Conservation (phyloP, 1,140 invertebrate species). For the Sesamia nonagrioides region DNA sequence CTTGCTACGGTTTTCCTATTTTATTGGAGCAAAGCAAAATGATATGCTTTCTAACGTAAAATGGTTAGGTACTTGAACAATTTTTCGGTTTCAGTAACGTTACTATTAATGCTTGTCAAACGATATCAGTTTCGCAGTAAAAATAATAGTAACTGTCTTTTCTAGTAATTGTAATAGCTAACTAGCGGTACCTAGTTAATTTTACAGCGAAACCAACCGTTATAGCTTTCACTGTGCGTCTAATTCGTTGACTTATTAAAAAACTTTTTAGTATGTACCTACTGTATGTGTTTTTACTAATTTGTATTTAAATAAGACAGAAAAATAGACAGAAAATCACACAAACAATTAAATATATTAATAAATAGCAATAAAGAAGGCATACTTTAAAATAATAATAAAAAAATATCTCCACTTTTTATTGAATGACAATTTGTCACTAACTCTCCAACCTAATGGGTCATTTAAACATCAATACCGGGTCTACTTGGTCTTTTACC, state of each 20-base stretch:
- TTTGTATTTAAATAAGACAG: too few relatives aligned
- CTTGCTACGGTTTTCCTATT: slow-evolving; percentile 48
- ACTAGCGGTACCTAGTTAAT: not conserved
- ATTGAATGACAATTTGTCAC: too few relatives aligned
- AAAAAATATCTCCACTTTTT: too few relatives aligned
- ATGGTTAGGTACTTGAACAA: slow-evolving; percentile 28
- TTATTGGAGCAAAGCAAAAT: slow-evolving; percentile 50
- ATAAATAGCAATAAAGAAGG: too few relatives aligned
- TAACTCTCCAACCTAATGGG: too few relatives aligned
- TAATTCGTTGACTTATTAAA: not conserved
- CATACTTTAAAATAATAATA: too few relatives aligned
- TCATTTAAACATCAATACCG: too few relatives aligned
- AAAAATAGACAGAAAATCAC: too few relatives aligned
- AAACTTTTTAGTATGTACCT: not conserved
- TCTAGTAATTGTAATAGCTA: not conserved
- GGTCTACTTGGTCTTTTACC: too few relatives aligned
- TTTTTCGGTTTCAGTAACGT: slow-evolving; percentile 40
- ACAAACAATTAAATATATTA: too few relatives aligned
- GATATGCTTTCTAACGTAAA: slow-evolving; percentile 49
- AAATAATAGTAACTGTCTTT: not conserved
- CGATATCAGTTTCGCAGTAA: not conserved
- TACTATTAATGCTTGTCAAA: not conserved
- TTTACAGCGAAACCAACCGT: not conserved
- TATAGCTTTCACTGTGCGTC: not conserved
- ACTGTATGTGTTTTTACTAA: too few relatives aligned